Conservation (phyloP, 2,888 invertebrate genomes). For the Augochlorella aurata region DNA sequence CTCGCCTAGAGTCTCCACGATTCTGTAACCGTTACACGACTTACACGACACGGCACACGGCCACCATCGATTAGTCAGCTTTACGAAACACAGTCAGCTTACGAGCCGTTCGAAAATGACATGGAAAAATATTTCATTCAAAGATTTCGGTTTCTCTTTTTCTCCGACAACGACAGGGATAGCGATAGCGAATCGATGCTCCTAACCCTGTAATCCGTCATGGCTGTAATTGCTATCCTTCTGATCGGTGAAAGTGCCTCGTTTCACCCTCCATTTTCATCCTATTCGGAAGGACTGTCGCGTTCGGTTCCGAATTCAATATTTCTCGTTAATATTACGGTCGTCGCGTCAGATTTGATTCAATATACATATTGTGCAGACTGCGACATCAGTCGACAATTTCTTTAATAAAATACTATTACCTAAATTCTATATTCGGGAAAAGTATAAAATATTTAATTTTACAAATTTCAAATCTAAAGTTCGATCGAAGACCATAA, state of each 20-base stretch:
- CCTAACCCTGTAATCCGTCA: not conserved
- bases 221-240: constrained; percentile 14
- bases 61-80: not conserved
- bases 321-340: constrained; percentile 44
- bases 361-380: constrained; percentile 37
- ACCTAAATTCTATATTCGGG: no score
- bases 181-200: not conserved
- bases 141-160: not conserved
- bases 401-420: no score
- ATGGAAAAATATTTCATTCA: not conserved
- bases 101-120: not conserved
- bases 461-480: no score
- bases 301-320: constrained; percentile 62
- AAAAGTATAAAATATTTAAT: no score
- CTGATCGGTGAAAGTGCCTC: constrained; percentile 38
- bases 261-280: constrained; percentile 22
- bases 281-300: constrained; percentile 50
- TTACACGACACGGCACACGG: not conserved
- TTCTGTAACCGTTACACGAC: constrained; percentile 4
- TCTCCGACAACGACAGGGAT: not conserved
- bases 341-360: constrained; percentile 53
- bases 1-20: not conserved
- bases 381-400: not conserved
- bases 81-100: not conserved
- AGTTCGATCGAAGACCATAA: no score